These are phyloP conservation scores for Pangasius sanitwongsei DNA, from an alignment of 2,797 vertebrate species.

Conservation along the genomic window DNA sequence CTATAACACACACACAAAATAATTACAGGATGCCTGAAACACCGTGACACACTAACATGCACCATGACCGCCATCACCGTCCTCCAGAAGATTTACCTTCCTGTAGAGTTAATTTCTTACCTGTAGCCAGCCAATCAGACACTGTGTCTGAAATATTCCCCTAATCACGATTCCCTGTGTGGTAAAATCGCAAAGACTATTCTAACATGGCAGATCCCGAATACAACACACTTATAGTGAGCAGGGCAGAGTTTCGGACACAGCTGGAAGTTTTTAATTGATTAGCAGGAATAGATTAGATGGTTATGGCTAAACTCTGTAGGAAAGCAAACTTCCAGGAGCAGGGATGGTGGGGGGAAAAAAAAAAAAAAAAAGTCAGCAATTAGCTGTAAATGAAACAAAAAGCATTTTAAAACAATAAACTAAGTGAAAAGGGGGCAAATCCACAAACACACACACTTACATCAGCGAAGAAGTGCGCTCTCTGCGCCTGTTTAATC, in stretches of 20 bases:
- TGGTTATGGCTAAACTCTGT: neutral
- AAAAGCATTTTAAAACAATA: neutral
- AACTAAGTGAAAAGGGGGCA: neutral
- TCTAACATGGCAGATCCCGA: too few species aligned
- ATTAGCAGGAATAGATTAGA: neutral
- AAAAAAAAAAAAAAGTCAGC: neutral
- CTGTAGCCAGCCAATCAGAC: neutral
- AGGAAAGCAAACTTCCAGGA: neutral
- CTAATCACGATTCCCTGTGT: neutral
- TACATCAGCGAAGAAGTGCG: constrained; percentile 98
- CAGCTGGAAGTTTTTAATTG: neutral
- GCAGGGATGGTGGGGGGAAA: neutral
- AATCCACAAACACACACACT: constrained; percentile 61
- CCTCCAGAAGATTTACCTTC: neutral
- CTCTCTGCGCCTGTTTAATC: constrained; percentile 96
- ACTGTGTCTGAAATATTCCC: neutral
- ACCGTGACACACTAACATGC: neutral
- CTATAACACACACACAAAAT: constrained; percentile 68
- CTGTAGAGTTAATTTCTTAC: neutral
- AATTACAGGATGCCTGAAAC: neutral
- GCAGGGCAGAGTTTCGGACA: too few species aligned
- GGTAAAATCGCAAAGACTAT: neutral
- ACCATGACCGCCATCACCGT: neutral
- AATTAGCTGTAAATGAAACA: neutral
- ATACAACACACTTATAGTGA: too few species aligned